Evolutionary conservation across 2,113 vertebrate genomes (phyloP), one percentile per base, ranked within the genome.

Genomic region (Phodopus roborovskii): DNA sequence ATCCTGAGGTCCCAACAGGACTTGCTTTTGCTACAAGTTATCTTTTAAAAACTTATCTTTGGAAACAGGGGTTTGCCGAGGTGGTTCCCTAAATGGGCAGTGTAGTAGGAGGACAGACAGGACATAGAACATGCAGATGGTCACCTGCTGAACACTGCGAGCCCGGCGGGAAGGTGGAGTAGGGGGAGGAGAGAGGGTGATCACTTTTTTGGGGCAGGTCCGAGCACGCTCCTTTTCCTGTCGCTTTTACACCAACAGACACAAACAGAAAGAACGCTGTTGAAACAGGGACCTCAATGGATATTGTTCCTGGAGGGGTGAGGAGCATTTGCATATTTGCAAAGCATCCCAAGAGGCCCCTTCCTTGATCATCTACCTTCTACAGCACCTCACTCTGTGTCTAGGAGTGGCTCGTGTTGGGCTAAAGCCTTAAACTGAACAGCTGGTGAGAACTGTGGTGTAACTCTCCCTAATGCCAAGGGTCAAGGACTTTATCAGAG

Each of bases 171-270:
- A 98, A 98, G 98, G 98, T 96, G 99, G 99, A 98, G 99, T 97
- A 98, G 98, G 99, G 97, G 98, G 96, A 97, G 99, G 98, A 98
- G 98, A 99, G 92, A 99, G 99, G 96, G 99, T 99, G 99, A 99
- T 99, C 98, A 99, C 99, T 99, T 99, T 99, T 99, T 99, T 99
- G 97, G 99, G 99, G 98, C 99, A 99, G 98, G 99, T 99, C 98
- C 99, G 99, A 98, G 98, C 98, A 98, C 93, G 98, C 8, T 99
- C 98, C 90, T 98, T 99, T 97, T 85, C 98, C 97, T 98, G 99
- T 98, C 98, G 98, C 99, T 99, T 99, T 96, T 98, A 97, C 12
- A 94, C 97, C 90, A 77, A 98, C 96, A 98, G 96, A 98, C 74
- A 97, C 83, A 98, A 94, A 98, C 88, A 97, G 83, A 97, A 71